Base-by-base conservation (phyloP, 2,797 vertebrate species). In the Lophius americanus region DNA sequence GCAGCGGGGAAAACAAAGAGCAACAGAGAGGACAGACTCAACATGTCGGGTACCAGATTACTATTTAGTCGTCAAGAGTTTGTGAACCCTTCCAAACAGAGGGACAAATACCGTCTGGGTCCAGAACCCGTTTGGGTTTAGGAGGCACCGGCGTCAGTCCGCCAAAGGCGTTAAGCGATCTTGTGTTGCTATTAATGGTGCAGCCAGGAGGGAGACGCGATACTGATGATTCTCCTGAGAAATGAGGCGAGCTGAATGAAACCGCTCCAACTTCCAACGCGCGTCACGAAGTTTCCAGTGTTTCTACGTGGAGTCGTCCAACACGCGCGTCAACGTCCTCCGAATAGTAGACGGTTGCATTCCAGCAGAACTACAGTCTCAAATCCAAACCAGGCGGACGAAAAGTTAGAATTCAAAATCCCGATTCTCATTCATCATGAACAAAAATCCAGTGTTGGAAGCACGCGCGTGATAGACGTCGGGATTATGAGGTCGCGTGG, bases 1-100 rank as follows among this genome's bases (percentile, higher is more conserved):
- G 80, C 88, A 8, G 83, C 82, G 12, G 87, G 86, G 44, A 90
- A 70, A 35, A 90, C 1, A 9, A 93, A 75, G 36, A 92, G 62
- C 39, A 87, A 4, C 32, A 87, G 56, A 2, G 79, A 72, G 11
- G 76, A 74, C 6, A 88, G 43, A 9, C 62, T 72, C 43, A 88
- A 44, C 91, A 94, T 92, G 62, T 61, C 62, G 43, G 53, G 11
- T 4, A 14, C 6, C 3, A 0, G 14, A 38, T 47, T 35, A 23
- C 23, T 23, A 42, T 49, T 50, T 4, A 43, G 12, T 59, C n/a
- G 43, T 60, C 54, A 51, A 64, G 32, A 65, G 42, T 7, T 33
- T 0, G 60, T 9, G 46, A 52, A 60, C 10, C 70, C 56, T 47
- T 81, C 35, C 62, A 73, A 78, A 73, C 51, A 69, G 36, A 72